Evolutionary conservation across 2,797 vertebrate genomes (phyloP).

Genomic region (Parotocinclus haroldoi): DNA sequence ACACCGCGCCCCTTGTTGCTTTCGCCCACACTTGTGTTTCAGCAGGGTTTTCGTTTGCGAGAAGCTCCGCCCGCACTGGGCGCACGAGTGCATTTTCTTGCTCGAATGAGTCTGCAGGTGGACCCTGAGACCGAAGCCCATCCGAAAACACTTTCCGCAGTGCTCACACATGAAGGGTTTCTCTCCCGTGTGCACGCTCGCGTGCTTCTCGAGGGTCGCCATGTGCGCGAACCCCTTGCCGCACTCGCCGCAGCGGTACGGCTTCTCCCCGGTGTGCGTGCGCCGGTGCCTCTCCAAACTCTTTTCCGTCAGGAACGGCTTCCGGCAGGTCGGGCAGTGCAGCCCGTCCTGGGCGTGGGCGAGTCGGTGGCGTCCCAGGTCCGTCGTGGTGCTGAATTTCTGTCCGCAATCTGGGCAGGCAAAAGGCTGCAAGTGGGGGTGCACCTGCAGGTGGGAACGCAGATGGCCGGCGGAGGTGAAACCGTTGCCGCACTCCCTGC

Average conservation of each 20-base stretch:
- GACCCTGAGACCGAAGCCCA: neutral
- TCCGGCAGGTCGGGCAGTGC: slow-evolving; percentile 54
- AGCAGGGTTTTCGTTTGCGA: neutral
- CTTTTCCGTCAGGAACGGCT: slow-evolving; percentile 54
- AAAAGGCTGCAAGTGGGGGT: slow-evolving; percentile 52
- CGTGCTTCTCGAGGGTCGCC: slow-evolving; percentile 43
- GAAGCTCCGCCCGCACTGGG: slow-evolving; percentile 7
- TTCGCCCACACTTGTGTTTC: slow-evolving; percentile 9
- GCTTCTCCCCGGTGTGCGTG: slow-evolving; percentile 59
- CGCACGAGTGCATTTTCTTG: neutral
- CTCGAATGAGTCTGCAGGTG: slow-evolving; percentile 1
- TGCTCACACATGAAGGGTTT: slow-evolving; percentile 50
- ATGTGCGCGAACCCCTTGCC: slow-evolving; percentile 56
- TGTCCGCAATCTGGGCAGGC: slow-evolving; percentile 47
- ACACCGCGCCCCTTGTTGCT: neutral
- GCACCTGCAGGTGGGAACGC: slow-evolving; percentile 52
- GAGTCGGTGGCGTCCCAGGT: slow-evolving; percentile 48
- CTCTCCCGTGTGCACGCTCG: slow-evolving; percentile 48
- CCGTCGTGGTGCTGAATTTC: slow-evolving; percentile 47
- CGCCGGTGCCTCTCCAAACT: slow-evolving; percentile 58
- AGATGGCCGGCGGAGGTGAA: slow-evolving; percentile 58
- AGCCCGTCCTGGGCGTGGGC: slow-evolving; percentile 53
- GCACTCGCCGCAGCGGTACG: slow-evolving; percentile 52
- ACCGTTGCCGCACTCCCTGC: slow-evolving; percentile 53
- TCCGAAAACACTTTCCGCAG: slow-evolving; percentile 48